Base-by-base conservation (phyloP, 2,888 invertebrate species). In the Campopleginae sp. region DNA sequence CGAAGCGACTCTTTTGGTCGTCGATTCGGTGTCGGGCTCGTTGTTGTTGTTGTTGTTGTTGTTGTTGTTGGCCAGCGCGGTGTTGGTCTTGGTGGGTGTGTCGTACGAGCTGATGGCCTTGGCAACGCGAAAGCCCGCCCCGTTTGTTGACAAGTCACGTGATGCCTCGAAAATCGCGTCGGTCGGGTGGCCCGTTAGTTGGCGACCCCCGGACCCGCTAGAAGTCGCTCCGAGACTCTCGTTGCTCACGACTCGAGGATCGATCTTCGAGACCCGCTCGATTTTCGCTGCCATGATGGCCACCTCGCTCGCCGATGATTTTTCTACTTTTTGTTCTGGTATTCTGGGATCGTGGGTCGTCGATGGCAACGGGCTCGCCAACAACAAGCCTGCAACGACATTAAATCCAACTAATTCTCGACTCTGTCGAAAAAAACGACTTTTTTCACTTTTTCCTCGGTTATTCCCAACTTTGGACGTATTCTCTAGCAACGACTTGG, bases 101-200 rank as follows among this genome's bases (percentile, higher is more conserved):
- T 85, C 87, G 77, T 91, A 87, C 42, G 89, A 80, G 63, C 90
- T 91, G 23, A 92, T 92, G 3, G 92, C 92, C 80, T 92, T 92
- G 17, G 92, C 90, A 33, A 90, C 89, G 4, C 92, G 89, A 79
- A 90, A 90, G 76, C 82, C 91, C n/a, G n/a, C n/a, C 38, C 84
- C 38, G 68, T 68, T 48, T 2, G 42, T 58, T 54, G 79, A 54
- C 4, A 74, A 19, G 23, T 58, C 75, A 54, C 54, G 61, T 48
- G 61, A 10, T n/a, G 31, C 66, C 19, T 71, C 0, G 12, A 19
- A 44, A 2, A 38, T 7, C 23, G 12, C 12, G 44, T 17, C 23
- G 14, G 51, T 46, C 17, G 17, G 46, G 19, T 46, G 23, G 23
- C 46, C 51, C 6, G 8, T 7, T 17, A 51, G 54, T 14, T 27